phyloP scores from a whole-genome alignment of 2,888 invertebrate genomes.

The Serrognathus titanus region DNA sequence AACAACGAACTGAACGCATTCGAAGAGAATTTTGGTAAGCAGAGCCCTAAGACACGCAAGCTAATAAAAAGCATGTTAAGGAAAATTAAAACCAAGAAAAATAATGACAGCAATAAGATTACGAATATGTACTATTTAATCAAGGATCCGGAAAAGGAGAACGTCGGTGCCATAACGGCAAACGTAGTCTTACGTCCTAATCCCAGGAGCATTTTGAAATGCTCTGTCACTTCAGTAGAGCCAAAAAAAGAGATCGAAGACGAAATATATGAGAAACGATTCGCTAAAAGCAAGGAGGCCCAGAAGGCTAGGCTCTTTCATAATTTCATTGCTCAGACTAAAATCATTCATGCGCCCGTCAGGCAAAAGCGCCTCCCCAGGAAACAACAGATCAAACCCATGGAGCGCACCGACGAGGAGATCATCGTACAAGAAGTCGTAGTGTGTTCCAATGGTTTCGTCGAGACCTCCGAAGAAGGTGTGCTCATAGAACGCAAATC shows the following conservation, averaged over 20 bases:
- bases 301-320: slow-evolving; percentile 39
- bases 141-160: slow-evolving; percentile 42
- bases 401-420: slow-evolving; percentile 43
- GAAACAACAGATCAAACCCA: slow-evolving; percentile 47
- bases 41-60: slow-evolving; percentile 7
- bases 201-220: slow-evolving; percentile 43
- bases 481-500: slow-evolving; percentile 24
- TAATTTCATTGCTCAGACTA: slow-evolving; percentile 42
- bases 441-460: slow-evolving; percentile 41
- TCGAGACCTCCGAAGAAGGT: slow-evolving; percentile 34
- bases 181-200: slow-evolving; percentile 30
- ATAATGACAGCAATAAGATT: slow-evolving; percentile 8
- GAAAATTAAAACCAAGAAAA: slow-evolving; percentile 1
- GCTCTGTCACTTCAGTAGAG: slow-evolving; percentile 25
- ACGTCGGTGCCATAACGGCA: slow-evolving; percentile 29
- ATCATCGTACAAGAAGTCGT: slow-evolving; percentile 46
- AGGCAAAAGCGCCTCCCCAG: slow-evolving; percentile 42
- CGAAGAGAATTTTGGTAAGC: slow-evolving; percentile 10
- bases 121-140: slow-evolving; percentile 35
- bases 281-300: slow-evolving; percentile 39
- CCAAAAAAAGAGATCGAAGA: slow-evolving; percentile 20
- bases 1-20: slow-evolving; percentile 19
- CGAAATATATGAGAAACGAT: slow-evolving; percentile 31
- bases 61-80: slow-evolving; percentile 18
- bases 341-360: slow-evolving; percentile 43